phyloP scores from a whole-genome alignment of 2,888 invertebrate genomes.

The Tetanocera ferruginea region DNA sequence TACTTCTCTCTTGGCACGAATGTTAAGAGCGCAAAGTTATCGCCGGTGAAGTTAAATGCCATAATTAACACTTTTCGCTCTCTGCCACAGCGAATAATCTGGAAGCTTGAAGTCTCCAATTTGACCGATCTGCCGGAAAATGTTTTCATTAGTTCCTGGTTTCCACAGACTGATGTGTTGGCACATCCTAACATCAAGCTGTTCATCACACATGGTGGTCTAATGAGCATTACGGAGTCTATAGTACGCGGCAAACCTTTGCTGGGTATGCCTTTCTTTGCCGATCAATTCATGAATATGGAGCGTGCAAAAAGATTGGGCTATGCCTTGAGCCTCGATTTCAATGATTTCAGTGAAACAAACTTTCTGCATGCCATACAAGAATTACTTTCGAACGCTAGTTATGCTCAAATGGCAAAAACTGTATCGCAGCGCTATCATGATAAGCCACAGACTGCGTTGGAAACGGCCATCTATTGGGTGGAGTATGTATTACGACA shows the following conservation, averaged over 20 bases:
- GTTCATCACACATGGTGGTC: slow-evolving; percentile 69
- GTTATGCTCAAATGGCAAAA: slow-evolving; percentile 41
- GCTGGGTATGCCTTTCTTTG: slow-evolving; percentile 69
- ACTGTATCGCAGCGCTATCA: slow-evolving; percentile 47
- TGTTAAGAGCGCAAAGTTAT: slow-evolving; percentile 50
- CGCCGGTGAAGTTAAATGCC: slow-evolving; percentile 47
- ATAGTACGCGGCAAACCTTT: slow-evolving; percentile 68
- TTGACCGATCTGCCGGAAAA: slow-evolving; percentile 54
- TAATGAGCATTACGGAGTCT: slow-evolving; percentile 67
- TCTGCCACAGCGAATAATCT: slow-evolving; percentile 55
- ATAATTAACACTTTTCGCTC: slow-evolving; percentile 34
- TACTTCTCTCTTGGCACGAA: slow-evolving; percentile 69
- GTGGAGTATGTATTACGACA: slow-evolving; percentile 53
- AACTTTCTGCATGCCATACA: slow-evolving; percentile 48
- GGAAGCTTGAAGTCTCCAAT: slow-evolving; percentile 63
- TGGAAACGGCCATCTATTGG: slow-evolving; percentile 54
- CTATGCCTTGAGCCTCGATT: slow-evolving; percentile 60
- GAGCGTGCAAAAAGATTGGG: slow-evolving; percentile 59
- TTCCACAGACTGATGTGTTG: slow-evolving; percentile 65
- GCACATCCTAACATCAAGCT: slow-evolving; percentile 68
- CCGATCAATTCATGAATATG: slow-evolving; percentile 28
- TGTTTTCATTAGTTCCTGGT: slow-evolving; percentile 62
- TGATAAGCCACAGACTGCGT: slow-evolving; percentile 51
- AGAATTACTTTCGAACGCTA: slow-evolving; percentile 41
- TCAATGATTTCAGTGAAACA: slow-evolving; percentile 57